Percentiles rank a stretch among this genome's conserved stretches.
Conservation (phyloP, 2,888 invertebrate genomes). For the Agelastica alni region DNA sequence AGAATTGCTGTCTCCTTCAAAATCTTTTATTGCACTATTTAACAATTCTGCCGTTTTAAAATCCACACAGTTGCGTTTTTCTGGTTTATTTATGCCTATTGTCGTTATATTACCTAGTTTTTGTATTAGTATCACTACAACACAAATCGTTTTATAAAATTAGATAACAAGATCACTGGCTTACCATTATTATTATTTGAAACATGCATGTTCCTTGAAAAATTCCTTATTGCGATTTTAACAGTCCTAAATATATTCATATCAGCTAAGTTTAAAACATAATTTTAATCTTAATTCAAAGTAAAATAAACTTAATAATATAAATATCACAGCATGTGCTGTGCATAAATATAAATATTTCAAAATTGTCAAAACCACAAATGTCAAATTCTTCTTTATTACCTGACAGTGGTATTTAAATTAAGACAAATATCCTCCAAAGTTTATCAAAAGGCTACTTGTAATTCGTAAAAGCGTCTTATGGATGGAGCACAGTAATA, state of each 20-base stretch:
- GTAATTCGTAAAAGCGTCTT: too few species aligned
- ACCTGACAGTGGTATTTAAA: too few species aligned
- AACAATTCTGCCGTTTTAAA: constrained; percentile 69
- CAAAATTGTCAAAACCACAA: too few species aligned
- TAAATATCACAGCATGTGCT: too few species aligned
- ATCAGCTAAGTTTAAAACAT: background rate
- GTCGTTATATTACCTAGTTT: constrained; percentile 70
- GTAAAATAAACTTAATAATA: too few species aligned
- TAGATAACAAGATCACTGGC: background rate
- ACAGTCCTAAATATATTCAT: constrained; percentile 9
- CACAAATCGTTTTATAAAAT: background rate
- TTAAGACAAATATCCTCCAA: too few species aligned
- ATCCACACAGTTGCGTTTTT: constrained; percentile 83
- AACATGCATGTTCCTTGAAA: constrained; percentile 5
- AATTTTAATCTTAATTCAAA: too few species aligned
- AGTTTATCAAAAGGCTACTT: too few species aligned
- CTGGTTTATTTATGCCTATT: constrained; percentile 86
- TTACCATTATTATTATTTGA: constrained; percentile 1
- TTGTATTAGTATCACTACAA: constrained; percentile 57
- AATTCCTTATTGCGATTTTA: background rate
- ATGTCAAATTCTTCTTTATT: too few species aligned
- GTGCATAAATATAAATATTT: too few species aligned
- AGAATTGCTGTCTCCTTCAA: constrained; percentile 75
- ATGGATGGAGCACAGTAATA: too few species aligned
- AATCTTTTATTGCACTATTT: constrained; percentile 71